These are phyloP conservation scores for Hydra vulgaris DNA, from an alignment of 30 jellyfish, hydroid and myxozoan genomes.

Conservation along the genomic window DNA sequence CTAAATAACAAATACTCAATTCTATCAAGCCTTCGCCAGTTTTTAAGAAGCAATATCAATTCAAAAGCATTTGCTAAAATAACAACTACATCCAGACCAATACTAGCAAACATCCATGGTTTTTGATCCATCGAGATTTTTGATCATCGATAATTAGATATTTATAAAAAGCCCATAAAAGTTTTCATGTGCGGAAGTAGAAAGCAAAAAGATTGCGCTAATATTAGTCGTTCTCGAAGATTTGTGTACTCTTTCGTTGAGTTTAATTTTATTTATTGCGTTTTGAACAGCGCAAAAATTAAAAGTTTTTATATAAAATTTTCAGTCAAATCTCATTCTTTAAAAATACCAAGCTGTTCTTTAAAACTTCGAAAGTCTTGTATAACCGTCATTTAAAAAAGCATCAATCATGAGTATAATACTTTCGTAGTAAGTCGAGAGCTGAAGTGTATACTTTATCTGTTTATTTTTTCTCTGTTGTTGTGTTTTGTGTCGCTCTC, in stretches of 20 bases:
- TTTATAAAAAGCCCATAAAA: neutral
- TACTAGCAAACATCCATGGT: constrained; percentile 18
- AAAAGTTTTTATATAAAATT: too few relatives aligned
- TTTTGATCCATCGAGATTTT: neutral
- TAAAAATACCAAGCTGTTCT: neutral
- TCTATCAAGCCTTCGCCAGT: constrained; percentile 22
- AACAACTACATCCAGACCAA: constrained; percentile 14
- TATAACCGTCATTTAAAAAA: too few relatives aligned
- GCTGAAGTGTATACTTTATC: neutral
- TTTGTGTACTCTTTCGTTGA: neutral
- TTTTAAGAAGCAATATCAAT: neutral
- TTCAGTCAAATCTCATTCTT: neutral
- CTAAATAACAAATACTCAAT: constrained; percentile 26
- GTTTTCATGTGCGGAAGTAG: neutral
- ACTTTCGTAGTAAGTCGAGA: neutral
- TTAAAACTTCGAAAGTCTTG: neutral
- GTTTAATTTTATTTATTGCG: neutral
- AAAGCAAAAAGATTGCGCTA: neutral
- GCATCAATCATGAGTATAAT: neutral
- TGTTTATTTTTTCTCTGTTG: neutral
- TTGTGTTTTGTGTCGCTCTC: neutral
- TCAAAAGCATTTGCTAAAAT: constrained; percentile 13
- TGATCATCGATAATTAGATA: neutral
- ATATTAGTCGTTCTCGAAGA: neutral
- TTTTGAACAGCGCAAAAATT: neutral